Evolutionary conservation across 2,113 vertebrate species (phyloP).

Genomic region (Ochotona princeps): DNA sequence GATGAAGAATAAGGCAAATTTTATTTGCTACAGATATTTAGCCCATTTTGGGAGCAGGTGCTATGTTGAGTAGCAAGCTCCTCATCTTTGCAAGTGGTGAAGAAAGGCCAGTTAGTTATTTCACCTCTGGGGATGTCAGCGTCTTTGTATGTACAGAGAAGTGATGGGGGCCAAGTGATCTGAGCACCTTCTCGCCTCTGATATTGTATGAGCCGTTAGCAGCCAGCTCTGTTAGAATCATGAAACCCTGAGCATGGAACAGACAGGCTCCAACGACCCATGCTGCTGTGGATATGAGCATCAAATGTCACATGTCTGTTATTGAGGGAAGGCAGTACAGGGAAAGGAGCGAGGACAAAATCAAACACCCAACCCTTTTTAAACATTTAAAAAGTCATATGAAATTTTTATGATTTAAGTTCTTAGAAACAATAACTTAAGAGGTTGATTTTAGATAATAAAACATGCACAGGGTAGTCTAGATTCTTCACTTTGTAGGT

Average conservation of each 20-base stretch:
- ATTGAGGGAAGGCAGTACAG: not conserved
- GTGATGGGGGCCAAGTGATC: not conserved
- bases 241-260: not conserved
- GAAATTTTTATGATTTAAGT: no score
- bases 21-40: not conserved
- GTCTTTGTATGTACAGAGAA: slow-evolving; percentile 1
- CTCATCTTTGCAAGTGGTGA: not conserved
- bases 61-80: not conserved
- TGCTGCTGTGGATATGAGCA: not conserved
- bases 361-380: not conserved
- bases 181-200: not conserved
- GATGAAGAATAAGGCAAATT: not conserved
- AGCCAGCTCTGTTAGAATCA: not conserved
- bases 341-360: slow-evolving; percentile 10
- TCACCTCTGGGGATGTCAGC: not conserved
- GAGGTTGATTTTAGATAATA: no score
- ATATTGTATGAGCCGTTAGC: not conserved
- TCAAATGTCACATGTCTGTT: not conserved
- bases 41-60: not conserved
- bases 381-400: no score
- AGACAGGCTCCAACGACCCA: not conserved
- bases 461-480: no score
- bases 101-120: not conserved
- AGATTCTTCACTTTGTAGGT: no score
- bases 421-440: no score